Evolutionary conservation across 2,888 invertebrate genomes (phyloP).

Genomic region (Phyto melanocephala): DNA sequence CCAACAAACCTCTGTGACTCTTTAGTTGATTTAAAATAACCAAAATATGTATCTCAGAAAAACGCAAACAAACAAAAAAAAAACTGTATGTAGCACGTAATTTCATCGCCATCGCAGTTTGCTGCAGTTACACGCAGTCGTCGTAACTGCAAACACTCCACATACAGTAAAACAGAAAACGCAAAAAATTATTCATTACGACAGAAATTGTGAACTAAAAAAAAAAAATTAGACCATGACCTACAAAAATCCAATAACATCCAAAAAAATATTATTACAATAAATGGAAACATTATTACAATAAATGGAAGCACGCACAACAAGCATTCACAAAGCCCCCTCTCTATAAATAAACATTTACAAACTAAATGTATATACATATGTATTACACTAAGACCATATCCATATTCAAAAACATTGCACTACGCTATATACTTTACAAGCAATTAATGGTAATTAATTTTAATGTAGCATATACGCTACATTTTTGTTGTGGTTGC

Average conservation of each 20-base stretch:
- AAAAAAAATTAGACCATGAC: constrained; percentile 65
- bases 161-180: constrained; percentile 21
- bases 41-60: neutral
- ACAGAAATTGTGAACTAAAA: constrained; percentile 63
- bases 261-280: constrained; percentile 57
- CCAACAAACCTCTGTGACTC: neutral
- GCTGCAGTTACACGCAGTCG: neutral
- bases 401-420: neutral
- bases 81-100: constrained; percentile 13
- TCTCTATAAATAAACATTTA: constrained; percentile 30
- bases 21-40: no score
- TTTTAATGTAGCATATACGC: constrained; percentile 15
- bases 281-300: constrained; percentile 60
- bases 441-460: constrained; percentile 31
- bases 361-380: constrained; percentile 25
- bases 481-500: neutral
- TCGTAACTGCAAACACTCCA: constrained; percentile 33
- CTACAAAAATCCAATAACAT: constrained; percentile 64
- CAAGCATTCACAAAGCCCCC: neutral
- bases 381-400: neutral
- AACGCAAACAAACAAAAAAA: neutral
- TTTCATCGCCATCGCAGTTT: neutral
- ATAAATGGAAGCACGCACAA: constrained; percentile 35
- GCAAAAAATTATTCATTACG: constrained; percentile 48
- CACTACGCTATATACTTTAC: neutral